Base-by-base conservation (phyloP, 2,888 invertebrate genomes). In the Caprella mutica region DNA sequence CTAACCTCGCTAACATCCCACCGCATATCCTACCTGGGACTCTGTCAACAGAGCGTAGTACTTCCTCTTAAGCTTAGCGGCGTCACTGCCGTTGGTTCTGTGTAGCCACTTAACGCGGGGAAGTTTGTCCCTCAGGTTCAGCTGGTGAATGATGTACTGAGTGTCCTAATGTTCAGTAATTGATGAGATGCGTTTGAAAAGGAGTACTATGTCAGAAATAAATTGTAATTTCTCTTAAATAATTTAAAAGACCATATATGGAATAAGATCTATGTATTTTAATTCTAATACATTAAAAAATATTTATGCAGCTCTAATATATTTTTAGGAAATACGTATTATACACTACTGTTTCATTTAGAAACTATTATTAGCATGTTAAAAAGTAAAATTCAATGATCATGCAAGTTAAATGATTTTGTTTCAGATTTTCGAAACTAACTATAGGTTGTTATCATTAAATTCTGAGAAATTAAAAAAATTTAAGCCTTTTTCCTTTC, bases 381-480 rank as follows among this genome's bases (percentile, higher is more conserved):
- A 68, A 53, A 71, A 69, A 64, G 74, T 70, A 58, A 73, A 75
- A 3, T 70, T 64, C 8, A 75, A 67, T 19, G 68, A 56, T 64
- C 75, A 75, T 1, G 74, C 74, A 24, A 69, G 69, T 60, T 74
- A 75, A 5, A 75, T 65, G 39, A 69, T 65, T 52, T 67, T 67
- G 38, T 70, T 71, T 6, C 70, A 70, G 29, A 67, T 65, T 74
- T 74, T 74, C 66, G 75, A 74, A 51, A 71, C 71, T 66, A 75
- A 73, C 44, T 66, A 67, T 19, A 40, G 52, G 17, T 52, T 51
- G 2, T 40, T 35, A 1, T 52, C 51, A 9, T 50, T 38, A 26
- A 50, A 51, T 19, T 50, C 52, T 24, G 59, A 23, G 54, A 59
- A 62, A 29, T 42, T 39, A 38, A 59, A 52, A 26, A 55, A 55